Base-by-base conservation (phyloP, 1,140 invertebrate species). In the Atta cephalotes region DNA sequence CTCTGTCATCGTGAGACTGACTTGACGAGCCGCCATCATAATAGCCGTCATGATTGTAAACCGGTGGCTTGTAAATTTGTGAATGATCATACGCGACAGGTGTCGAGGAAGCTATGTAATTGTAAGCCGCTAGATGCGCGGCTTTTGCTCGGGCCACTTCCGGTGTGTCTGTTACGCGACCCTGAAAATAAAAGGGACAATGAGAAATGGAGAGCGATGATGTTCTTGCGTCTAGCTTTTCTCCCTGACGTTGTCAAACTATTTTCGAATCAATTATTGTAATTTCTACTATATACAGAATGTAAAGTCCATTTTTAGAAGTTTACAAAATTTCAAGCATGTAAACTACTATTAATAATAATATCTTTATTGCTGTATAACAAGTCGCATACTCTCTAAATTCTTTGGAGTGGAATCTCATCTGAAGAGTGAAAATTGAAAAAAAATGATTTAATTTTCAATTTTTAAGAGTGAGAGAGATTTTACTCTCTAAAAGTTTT, bases 1-100 rank as follows among this genome's bases (percentile, higher is more conserved):
- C 95, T 16, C 95, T 94, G 16, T 95, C 96, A 68, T 96, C 95
- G 66, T 95, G 93, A 12, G 78, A 91, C 10, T 90, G 80, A 0
- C 89, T 88, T 0, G 60, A 28, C 5, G 87, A 58, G 7, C n/a
- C 49, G 1, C 49, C 7, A 7, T 87, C 87, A 28, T 90, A 68
- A 80, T 91, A 91, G 6, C 10, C 58, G 31, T 88, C 58, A 45
- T 86, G 79, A 9, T 53, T 56, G 56, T 81, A 71, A 21, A 39
- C 35, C 21, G 39, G 14, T 4, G 72, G 51, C 9, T 84, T 65
- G 85, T 89, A 82, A 51, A 12, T 16, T 5, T 70, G 56, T 0
- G 76, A 68, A 63, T 78, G 74, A 66, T 71, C 58, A 31, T 25
- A 6, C 45, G 28, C 25, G 76, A 78, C 35, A 51, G 70, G 56